Base-by-base conservation (phyloP, 2,113 vertebrate genomes). In the Galeopterus variegatus region DNA sequence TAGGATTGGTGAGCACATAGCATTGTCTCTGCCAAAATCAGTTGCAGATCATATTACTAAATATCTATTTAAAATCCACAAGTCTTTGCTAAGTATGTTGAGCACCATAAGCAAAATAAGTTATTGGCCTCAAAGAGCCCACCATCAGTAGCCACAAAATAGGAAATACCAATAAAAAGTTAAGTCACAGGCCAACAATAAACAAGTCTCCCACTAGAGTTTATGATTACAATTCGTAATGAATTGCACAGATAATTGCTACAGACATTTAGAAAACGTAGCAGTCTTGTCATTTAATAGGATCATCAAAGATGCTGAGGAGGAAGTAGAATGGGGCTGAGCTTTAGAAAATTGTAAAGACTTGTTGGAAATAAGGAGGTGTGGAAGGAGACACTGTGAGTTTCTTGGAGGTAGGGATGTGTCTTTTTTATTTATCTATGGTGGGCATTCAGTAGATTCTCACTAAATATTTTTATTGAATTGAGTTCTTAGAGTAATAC, bases 211-310 rank as follows among this genome's bases (percentile, higher is more conserved):
- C 92, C 19, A 69, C n/a, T 28, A 36, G 13, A 58, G 36, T 11
- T 2, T 84, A 26, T 93, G 36, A 76, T 87, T 72, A 82, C 81
- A 87, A 90, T 93, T n/a, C 48, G 24, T 87, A 72, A 31, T 90
- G 69, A 95, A 93, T 28, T 93, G 3, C 82, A 81, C 21, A 67
- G 26, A 83, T 8, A 65, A 82, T 82, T 90, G 62, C 62, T 93
- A 82, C 15, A 84, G 76, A 72, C 28, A 26, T 80, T 72, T 82
- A n/a, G 70, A 70, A 93, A 79, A 93, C 24, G 33, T 64, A 65
- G 36, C 64, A 36, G 45, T 76, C 23, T 70, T 54, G 19, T 69
- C 18, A 89, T 36, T 33, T 81, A 81, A 79, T 14, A 11, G 52
- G 75, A n/a, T 83, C 24, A 33, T 73, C 24, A 69, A 23, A 80